Evolutionary conservation across 2,888 invertebrate species (phyloP), one percentile per base, ranked within the genome.

Genomic region (Amphiduros pacificus): DNA sequence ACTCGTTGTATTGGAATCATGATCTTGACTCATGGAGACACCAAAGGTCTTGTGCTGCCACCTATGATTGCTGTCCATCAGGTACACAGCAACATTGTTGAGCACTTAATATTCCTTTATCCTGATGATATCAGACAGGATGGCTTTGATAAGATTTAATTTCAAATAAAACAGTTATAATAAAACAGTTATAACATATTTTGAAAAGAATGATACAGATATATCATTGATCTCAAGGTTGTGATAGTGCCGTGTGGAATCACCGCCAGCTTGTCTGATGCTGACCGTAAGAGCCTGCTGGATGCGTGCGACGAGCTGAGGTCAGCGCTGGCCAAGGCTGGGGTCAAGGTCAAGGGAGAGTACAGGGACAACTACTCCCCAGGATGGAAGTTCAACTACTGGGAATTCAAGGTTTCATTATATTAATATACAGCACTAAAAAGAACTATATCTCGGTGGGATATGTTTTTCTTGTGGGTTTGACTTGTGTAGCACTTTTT

Each of bases 351-450:
- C 0, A 90, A 92, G 69, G 91, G 91, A 5, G 99, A 99, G 83
- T 89, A 90, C 67, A 86, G 97, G 60, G 93, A 93, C 75, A 96
- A 98, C 83, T 95, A 96, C 80, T 95, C 97, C 17, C 97, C 98
- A 0, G 99, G 98, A 0, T 99, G 99, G 99, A 99, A 99, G 84
- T 97, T 94, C 81, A 96, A 95, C 80, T 93, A 96, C 77, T 96
- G 95, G 95, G 95, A 96, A 80, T 83, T 96, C 32, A 96, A 95
- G 87, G 90, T 89, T 77, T n/a, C n/a, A 14, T 40, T 11, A 40
- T n/a, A 40, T 40, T 40, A 14, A n/a, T n/a, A n/a, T n/a, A n/a
- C n/a, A n/a, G n/a, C n/a, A n/a, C n/a, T n/a, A n/a, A n/a, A n/a
- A n/a, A n/a, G n/a, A n/a, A n/a, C n/a, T n/a, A n/a, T n/a, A n/a